Evolutionary conservation across 2,888 invertebrate species (phyloP), one percentile per base, ranked within the genome.

Genomic region (Allacma fusca): DNA sequence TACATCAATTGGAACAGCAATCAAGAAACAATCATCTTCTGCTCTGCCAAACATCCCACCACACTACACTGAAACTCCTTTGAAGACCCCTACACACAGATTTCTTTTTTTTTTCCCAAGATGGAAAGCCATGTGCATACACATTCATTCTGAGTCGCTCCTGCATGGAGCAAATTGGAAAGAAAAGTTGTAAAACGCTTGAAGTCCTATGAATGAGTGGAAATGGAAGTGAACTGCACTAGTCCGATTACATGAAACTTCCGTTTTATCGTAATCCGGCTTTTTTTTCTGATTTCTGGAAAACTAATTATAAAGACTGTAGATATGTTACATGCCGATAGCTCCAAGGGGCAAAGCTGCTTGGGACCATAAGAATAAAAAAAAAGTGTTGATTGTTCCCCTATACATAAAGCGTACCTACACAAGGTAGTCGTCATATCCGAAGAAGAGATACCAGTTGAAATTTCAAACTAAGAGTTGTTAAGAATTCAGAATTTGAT

Each of bases 171-270:
- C n/a, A n/a, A n/a, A n/a, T n/a, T n/a, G n/a, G n/a, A n/a, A n/a
- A n/a, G n/a, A 34, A 34, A 34, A 34, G 50, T 50, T 50, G 50
- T 50, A 50, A 50, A 50, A 50, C 50, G 50, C 50, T 50, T 50
- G 9, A 50, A 16, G 16, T 50, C 50, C 50, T 50, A 50, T 50
- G 50, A 50, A 50, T 50, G 50, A 50, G 9, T 50, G 50, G 2
- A 16, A 50, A 50, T 50, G 50, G 50, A 50, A 50, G 50, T 50
- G 50, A 50, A 16, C 50, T 19, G n/a, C 19, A 50, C 2, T n/a
- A 50, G 50, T 50, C 50, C 9, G 19, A 50, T 16, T 50, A 50
- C 50, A 50, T 50, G 50, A 16, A 50, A 50, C 50, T 50, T 50
- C 50, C 50, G 4, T 50, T 50, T 50, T n/a, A 50, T 13, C 50